Base-by-base conservation (phyloP, 2,113 vertebrate species). In the Indicator maculatus region DNA sequence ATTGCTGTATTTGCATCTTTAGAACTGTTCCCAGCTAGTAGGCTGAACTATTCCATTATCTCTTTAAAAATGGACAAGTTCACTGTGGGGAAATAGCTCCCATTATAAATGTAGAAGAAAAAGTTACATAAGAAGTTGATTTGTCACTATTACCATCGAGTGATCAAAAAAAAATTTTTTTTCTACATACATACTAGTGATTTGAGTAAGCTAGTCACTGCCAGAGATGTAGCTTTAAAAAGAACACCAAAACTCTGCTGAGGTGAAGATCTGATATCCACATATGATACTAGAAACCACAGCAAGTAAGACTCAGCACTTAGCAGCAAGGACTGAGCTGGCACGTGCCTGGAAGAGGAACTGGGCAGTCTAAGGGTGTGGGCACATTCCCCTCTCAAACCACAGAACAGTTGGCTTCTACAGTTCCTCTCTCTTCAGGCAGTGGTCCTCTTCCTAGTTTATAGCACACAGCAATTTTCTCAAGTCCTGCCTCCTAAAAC, bases 371-470 rank as follows among this genome's bases (percentile, higher is more conserved):
- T 2, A 21, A 9, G 59, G 41, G 18, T 39, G 16, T 56, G 66
- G 45, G 47, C 30, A 70, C 26, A 33, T 9, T 44, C 30, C 26
- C 2, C 47, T 31, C 21, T 31, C 15, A 31, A 36, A 52, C 27
- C 1, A 7, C 81, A 52, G 19, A n/a, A 61, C 0, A 0, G 6
- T 20, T 13, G 39, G 36, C 23, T 66, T 47, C 50, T 33, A 2
- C 0, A 5, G 26, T 5, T 81, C 56, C 56, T 24, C n/a, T 63
- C 36, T 9, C 26, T 47, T 36, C 47, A 55, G 14, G 9, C 10
- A 52, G 26, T 4, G 28, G 7, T 26, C 23, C 33, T 77, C 31
- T 47, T 72, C 52, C 55, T 12, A 8, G 11, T 0, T 89, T 11
- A 87, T 7, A 38, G 45, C 38, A 24, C 1, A 28, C 66, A 59